Evolutionary conservation across 2,797 vertebrate species (phyloP).

Genomic region (Enteromius thamalakanensis): DNA sequence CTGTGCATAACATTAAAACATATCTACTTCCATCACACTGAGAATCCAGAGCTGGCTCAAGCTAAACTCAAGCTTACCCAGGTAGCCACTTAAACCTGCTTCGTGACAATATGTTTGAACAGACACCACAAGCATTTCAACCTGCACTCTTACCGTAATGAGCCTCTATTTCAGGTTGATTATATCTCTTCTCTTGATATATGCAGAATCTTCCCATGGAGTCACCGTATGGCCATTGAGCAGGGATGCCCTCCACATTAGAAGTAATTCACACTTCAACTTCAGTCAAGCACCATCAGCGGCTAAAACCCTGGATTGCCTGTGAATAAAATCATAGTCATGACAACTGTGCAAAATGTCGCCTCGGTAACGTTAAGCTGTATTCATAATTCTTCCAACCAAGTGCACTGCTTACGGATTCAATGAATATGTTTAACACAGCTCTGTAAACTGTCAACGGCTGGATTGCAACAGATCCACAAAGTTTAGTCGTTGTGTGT

Average conservation of each 20-base stretch:
- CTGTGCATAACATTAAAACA: neutral
- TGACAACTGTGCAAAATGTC: constrained; percentile 45
- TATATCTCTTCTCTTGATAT: constrained; percentile 35
- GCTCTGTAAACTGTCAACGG: constrained; percentile 27
- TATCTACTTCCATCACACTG: neutral
- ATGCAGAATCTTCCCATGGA: constrained; percentile 33
- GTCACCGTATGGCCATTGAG: constrained; percentile 35
- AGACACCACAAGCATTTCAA: neutral
- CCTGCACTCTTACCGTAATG: constrained; percentile 26
- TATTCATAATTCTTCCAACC: constrained; percentile 47
- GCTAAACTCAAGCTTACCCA: neutral
- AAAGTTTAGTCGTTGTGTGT: neutral
- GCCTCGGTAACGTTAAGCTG: constrained; percentile 31
- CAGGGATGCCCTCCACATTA: constrained; percentile 49
- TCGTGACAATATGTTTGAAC: neutral
- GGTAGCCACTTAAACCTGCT: constrained; percentile 22
- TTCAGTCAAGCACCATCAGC: constrained; percentile 53
- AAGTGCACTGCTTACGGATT: constrained; percentile 30
- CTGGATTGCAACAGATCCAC: constrained; percentile 10
- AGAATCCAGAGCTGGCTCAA: neutral
- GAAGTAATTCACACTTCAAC: constrained; percentile 52
- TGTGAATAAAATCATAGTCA: constrained; percentile 61
- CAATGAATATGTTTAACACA: constrained; percentile 27
- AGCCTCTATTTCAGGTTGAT: constrained; percentile 34
- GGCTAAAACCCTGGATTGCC: constrained; percentile 37